These are phyloP conservation scores for Mixornis gularis DNA, from an alignment of 2,113 vertebrate species.

Conservation along the genomic window DNA sequence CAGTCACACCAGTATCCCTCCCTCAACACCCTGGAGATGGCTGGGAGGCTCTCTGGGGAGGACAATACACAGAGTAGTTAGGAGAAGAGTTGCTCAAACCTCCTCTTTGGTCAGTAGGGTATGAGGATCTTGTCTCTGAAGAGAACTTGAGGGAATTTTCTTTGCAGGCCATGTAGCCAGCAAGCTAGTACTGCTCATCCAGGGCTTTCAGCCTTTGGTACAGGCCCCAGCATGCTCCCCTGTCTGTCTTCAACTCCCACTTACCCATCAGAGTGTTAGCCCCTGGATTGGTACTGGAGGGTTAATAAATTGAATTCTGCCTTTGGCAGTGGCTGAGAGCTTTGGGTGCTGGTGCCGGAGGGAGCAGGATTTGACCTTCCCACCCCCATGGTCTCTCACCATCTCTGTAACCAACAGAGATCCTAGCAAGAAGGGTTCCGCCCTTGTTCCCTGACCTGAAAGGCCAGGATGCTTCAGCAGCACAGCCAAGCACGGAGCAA, in stretches of 20 bases:
- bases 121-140: not conserved
- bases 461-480: not conserved
- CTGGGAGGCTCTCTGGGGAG: not conserved
- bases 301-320: not conserved
- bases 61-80: not conserved
- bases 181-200: rapidly evolving
- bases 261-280: not conserved
- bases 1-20: not conserved
- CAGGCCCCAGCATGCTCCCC: rapidly evolving
- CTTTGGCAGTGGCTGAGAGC: rapidly evolving
- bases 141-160: not conserved
- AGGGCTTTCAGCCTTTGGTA: not conserved
- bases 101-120: not conserved
- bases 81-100: not conserved
- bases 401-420: not conserved
- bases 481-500: rapidly evolving
- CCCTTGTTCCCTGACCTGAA: not conserved
- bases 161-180: not conserved
- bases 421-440: not conserved
- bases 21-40: not conserved
- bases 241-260: not conserved
- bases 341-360: not conserved
- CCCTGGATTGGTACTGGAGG: not conserved
- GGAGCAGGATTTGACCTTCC: not conserved
- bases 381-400: not conserved